Evolutionary conservation across 2,888 invertebrate species (phyloP).

Genomic region (Sclerodermus sp.): DNA sequence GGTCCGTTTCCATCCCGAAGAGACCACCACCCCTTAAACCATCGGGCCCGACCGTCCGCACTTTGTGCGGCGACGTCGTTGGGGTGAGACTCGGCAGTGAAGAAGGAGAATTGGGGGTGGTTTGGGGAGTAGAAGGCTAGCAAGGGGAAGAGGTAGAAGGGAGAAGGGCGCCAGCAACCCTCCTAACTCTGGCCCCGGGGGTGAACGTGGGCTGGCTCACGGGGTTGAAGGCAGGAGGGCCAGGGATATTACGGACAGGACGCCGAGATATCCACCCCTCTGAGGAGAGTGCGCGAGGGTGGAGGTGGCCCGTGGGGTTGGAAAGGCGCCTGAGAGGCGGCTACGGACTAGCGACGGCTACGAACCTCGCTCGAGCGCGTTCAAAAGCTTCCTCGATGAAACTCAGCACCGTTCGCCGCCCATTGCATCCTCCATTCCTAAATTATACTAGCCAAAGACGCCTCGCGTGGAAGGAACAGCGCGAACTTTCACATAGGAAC

Average conservation of each 20-base stretch:
- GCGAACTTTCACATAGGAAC: no score
- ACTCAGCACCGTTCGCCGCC: slow-evolving; percentile 30
- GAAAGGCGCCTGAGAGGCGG: slow-evolving; percentile 47
- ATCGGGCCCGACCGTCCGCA: slow-evolving; percentile 41
- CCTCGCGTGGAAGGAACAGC: no score
- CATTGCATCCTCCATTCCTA: no score
- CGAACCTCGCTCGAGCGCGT: slow-evolving; percentile 45
- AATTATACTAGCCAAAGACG: no score
- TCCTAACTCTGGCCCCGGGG: slow-evolving; percentile 45
- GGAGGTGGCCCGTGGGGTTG: slow-evolving; percentile 27
- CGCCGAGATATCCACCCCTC: slow-evolving; percentile 52
- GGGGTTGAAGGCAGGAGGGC: slow-evolving; percentile 35
- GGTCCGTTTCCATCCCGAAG: slow-evolving; percentile 35
- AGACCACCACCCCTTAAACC: slow-evolving; percentile 31
- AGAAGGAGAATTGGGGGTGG: slow-evolving; percentile 15
- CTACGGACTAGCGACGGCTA: slow-evolving; percentile 47
- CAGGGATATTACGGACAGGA: slow-evolving; percentile 55
- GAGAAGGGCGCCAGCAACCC: slow-evolving; percentile 48
- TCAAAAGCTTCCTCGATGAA: slow-evolving; percentile 34
- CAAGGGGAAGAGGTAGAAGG: slow-evolving; percentile 28
- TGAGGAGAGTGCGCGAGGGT: not conserved
- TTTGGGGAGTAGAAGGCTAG: slow-evolving; percentile 24
- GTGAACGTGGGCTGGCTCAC: slow-evolving; percentile 39
- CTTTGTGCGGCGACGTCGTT: slow-evolving; percentile 31
- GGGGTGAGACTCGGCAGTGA: slow-evolving; percentile 14